Evolutionary conservation across 2,797 vertebrate genomes (phyloP), one percentile per base, ranked within the genome.

Genomic region (Ptychadena robeensis): DNA sequence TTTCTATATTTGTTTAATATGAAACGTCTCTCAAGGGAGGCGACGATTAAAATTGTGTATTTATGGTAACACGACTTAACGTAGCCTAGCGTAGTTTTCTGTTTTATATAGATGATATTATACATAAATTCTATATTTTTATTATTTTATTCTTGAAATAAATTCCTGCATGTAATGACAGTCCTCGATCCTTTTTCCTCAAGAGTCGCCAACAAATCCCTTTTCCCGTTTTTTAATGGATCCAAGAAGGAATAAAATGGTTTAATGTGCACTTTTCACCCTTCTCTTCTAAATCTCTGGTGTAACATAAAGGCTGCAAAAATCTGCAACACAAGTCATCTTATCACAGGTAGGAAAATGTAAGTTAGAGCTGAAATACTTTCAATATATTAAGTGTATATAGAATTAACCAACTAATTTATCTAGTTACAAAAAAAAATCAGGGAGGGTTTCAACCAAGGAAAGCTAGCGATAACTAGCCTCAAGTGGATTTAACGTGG

Each of bases 131-230:
- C 64, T 78, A 78, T 78, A 78, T 78, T 78, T 78, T 78, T 78
- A 77, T 77, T 77, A 77, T 77, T 77, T 77, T 77, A 78, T 78
- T 78, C 75, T 78, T 67, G 63, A 78, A 78, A 78, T 78, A 78
- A 78, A 78, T 65, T 48, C 75, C 75, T 78, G 75, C 75, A 78
- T 78, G 75, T 78, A 30, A 78, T 67, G 64, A 67, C 48, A 38
- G 65, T 66, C 28, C 32, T 22, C 65, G 35, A 35, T 67, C 18
- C 31, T 67, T 67, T 35, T 67, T 78, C 64, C 63, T 34, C 67
- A 67, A 73, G 72, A 73, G 63, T 40, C 38, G 53, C 35, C 48
- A 65, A 77, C 32, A 32, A 63, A 64, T 66, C 28, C 63, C 63
- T 67, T 76, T 30, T 59, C 61, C 34, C 3, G 12, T 61, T 14